Percentiles rank a stretch among this genome's conserved stretches.
Evolutionary conservation across 2,113 vertebrate species (phyloP).

Genomic region (Oreochromis spilurus): DNA sequence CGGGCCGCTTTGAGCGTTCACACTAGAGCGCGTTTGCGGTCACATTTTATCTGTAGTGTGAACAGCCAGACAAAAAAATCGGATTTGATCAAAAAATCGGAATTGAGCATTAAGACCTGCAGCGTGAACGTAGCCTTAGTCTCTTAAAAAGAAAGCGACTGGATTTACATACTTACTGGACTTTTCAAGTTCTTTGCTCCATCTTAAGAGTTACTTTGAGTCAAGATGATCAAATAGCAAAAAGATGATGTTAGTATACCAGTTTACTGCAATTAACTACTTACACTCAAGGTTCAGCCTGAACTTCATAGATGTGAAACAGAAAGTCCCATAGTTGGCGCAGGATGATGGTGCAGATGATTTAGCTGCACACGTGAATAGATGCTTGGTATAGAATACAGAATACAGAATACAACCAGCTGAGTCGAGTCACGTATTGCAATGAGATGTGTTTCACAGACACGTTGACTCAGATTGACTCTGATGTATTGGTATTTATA

Average conservation of each 20-base stretch:
- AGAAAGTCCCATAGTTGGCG: not conserved
- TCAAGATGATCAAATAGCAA: not conserved
- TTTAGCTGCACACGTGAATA: not conserved
- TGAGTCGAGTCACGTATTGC: not conserved
- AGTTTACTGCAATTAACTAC: not conserved
- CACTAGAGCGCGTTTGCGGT: too few species aligned
- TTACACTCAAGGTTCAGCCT: not conserved
- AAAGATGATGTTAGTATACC: not conserved
- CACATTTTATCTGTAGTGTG: too few species aligned
- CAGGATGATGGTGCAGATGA: not conserved
- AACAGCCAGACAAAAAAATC: too few species aligned
- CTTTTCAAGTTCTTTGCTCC: not conserved
- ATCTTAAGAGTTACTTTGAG: not conserved
- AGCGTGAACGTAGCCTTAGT: not conserved
- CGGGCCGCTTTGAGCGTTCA: too few species aligned
- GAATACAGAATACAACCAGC: not conserved
- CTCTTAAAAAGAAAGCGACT: rapidly evolving
- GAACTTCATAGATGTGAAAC: rapidly evolving
- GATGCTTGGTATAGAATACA: not conserved
- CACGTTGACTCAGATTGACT: not conserved
- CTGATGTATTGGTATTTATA: not conserved
- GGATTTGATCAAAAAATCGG: too few species aligned
- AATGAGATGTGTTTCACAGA: not conserved
- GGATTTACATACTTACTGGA: rapidly evolving
- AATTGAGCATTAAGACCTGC: too few species aligned